Percentiles rank a stretch among this genome's conserved stretches.
phyloP scores from a whole-genome alignment of 1,140 invertebrate genomes.

The Leptinotarsa defecta region DNA sequence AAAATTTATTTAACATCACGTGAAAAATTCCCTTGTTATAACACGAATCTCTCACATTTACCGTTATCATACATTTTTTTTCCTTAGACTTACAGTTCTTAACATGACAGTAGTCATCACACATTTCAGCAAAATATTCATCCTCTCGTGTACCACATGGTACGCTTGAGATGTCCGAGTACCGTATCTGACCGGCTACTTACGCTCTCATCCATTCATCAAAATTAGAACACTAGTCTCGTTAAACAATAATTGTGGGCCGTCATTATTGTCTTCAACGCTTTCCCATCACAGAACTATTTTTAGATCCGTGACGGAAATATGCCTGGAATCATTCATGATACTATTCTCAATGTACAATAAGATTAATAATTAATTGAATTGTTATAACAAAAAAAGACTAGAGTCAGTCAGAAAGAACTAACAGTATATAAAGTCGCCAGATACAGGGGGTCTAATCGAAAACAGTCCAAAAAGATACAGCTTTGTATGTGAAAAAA shows the following conservation, averaged over 20 bases:
- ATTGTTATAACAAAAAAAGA: no score
- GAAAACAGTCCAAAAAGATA: no score
- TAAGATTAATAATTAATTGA: no score
- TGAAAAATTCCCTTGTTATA: neutral
- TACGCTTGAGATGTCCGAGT: neutral
- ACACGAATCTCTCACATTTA: neutral
- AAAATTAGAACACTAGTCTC: neutral
- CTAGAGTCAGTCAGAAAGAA: no score
- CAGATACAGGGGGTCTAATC: no score
- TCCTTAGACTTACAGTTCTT: neutral
- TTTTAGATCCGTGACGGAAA: neutral
- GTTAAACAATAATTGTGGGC: neutral
- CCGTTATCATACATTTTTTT: neutral
- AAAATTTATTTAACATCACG: no score
- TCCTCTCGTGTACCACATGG: neutral
- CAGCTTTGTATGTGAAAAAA: no score
- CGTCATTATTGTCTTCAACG: neutral
- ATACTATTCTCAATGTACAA: no score
- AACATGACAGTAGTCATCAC: neutral
- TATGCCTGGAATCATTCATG: neutral
- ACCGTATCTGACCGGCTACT: conserved; percentile 1
- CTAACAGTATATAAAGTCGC: no score
- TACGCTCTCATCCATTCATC: neutral
- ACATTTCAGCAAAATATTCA: conserved; percentile 1
- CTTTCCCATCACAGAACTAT: neutral